Base-by-base conservation (phyloP, 1,140 invertebrate genomes). In the Diorhabda carinulata region DNA sequence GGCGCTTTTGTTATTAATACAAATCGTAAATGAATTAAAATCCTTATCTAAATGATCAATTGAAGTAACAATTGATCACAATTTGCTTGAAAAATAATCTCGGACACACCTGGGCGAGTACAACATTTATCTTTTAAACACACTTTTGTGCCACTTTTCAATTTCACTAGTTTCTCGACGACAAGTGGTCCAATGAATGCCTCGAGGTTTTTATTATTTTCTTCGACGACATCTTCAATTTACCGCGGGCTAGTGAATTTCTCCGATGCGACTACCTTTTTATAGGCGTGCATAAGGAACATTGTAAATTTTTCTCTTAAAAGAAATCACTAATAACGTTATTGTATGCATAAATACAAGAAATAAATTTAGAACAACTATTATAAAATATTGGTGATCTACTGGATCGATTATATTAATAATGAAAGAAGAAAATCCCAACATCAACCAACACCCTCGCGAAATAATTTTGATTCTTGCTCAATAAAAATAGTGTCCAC, bases 11-110 rank as follows among this genome's bases (percentile, higher is more conserved):
- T 25, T 25, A 25, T 25, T 25, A 25, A 25, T 25, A 25, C 25
- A 25, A 25, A 25, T 25, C 25, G 25, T 25, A 25, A 25, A 25
- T 25, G 25, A 25, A 25, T 25, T 1, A 25, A 25, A 25, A 25
- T 25, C 25, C 1, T 25, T 25, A 25, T 43, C 43, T n/a, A 62
- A 62, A 62, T n/a, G 44, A 42, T 40, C 43, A 41, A n/a, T 44
- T 43, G 7, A n/a, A 62, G 44, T 62, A 62, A 59, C 58, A 59
- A 43, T 8, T 43, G n/a, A 47, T 59, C 58, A 41, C 43, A 43
- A 62, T 62, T 62, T 62, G 61, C 61, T 43, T 62, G 10, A 10
- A 60, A 62, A 62, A 62, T 43, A 62, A 62, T 62, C 41, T 62
- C 61, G 61, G 61, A 43, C 61, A 62, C 61, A 62, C 61, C 61